Base-by-base conservation (phyloP, 1,140 invertebrate genomes). In the Drosophila carrolli region DNA sequence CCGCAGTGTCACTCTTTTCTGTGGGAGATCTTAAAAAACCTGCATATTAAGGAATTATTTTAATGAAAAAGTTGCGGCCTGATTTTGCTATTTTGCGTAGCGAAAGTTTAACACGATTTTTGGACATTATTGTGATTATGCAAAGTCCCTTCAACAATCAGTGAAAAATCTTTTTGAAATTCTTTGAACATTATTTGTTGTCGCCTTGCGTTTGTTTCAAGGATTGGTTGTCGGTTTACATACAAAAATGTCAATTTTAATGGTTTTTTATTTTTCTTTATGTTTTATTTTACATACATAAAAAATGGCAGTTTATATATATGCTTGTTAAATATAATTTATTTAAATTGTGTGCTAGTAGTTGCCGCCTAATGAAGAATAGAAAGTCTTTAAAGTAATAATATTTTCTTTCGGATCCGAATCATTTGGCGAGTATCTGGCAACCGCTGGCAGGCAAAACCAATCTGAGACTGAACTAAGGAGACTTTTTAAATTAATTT, bases 301-400 rank as follows among this genome's bases (percentile, higher is more conserved):
- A 67, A 88, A 90, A 89, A 89, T 89, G 85, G 84, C 85, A 89
- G 84, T 88, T 81, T 88, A 76, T 86, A 75, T 81, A 81, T 81
- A 81, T 81, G 53, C 59, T 81, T 86, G 67, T 85, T 81, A 75
- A 81, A 85, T 81, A 74, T 75, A 71, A 53, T 75, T 66, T 35
- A 59, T 78, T 77, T 82, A 61, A 86, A 88, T 74, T 82, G 75
- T 88, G 83, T 84, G 74, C 62, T 80, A 89, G 76, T 80, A 76
- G 63, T 78, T 88, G 84, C 60, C 83, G 84, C 76, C 73, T 57
- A 77, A 63, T 62, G 47, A 72, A 65, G 50, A 67, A 61, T 67
- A 61, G 47, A 67, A 84, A 84, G 59, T 72, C 48, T 90, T 77
- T 53, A 58, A 83, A 53, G 51, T 61, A 35, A 54, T 55, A n/a